Evolutionary conservation across 2,888 invertebrate genomes (phyloP).

Genomic region (Cancer borealis): DNA sequence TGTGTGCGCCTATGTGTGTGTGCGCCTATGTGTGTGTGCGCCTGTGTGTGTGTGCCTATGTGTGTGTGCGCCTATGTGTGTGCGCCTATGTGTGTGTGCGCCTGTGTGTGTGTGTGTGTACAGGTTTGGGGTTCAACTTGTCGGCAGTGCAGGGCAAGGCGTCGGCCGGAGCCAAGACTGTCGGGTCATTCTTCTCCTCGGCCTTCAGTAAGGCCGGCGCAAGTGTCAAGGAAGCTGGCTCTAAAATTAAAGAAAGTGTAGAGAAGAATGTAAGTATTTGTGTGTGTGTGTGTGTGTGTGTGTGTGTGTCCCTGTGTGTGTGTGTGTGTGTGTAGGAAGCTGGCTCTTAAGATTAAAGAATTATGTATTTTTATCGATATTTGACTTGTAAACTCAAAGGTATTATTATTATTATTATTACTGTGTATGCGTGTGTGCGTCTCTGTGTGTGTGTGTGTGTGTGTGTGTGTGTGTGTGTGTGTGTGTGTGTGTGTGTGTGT

Average conservation of each 20-base stretch:
- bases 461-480: too few species aligned
- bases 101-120: background rate
- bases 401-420: too few species aligned
- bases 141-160: slow-evolving; percentile 77
- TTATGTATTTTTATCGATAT: too few species aligned
- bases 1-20: background rate
- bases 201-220: slow-evolving; percentile 98
- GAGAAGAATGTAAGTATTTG: slow-evolving; percentile 91
- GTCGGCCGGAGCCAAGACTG: slow-evolving; percentile 86
- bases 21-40: too few species aligned
- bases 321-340: too few species aligned
- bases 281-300: too few species aligned
- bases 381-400: too few species aligned
- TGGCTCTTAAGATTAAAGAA: too few species aligned
- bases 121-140: slow-evolving; percentile 76
- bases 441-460: too few species aligned
- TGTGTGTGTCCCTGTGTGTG: too few species aligned
- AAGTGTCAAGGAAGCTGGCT: slow-evolving; percentile 92
- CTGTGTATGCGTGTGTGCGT: too few species aligned
- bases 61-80: background rate
- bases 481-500: too few species aligned
- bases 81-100: background rate
- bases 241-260: slow-evolving; percentile 96
- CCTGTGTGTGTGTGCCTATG: background rate
- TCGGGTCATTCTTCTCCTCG: slow-evolving; percentile 95